These are phyloP conservation scores for Fulica atra DNA, from an alignment of 2,113 vertebrate genomes.

Conservation along the genomic window DNA sequence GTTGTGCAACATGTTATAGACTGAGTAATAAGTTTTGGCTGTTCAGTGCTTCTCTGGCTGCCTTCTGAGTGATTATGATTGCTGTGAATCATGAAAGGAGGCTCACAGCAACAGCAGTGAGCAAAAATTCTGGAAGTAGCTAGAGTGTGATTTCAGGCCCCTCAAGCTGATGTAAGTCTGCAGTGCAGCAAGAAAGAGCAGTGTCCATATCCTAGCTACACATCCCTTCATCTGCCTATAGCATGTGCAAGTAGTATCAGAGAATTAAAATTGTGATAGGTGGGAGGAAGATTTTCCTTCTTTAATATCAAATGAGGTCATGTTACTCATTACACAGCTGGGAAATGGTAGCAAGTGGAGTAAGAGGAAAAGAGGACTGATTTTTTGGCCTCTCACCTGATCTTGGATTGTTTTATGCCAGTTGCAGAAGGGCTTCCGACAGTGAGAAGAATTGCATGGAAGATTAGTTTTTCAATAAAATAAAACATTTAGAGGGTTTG, in stretches of 20 bases:
- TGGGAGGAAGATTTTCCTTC: neutral
- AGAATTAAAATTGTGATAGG: neutral
- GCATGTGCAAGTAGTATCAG: neutral
- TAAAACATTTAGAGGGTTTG: neutral
- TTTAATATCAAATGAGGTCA: neutral
- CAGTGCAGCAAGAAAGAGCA: neutral
- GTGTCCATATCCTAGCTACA: neutral
- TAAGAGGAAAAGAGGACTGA: neutral
- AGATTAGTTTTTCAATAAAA: neutral
- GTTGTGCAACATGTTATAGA: neutral
- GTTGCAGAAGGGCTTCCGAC: neutral
- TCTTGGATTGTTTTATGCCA: neutral
- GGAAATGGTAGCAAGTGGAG: neutral
- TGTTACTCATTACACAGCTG: neutral
- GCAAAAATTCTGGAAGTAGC: neutral
- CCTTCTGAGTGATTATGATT: neutral
- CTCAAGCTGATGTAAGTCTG: neutral
- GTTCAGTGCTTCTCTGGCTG: neutral
- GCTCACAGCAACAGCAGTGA: neutral
- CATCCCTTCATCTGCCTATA: neutral
- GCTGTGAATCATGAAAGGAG: neutral
- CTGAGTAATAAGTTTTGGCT: neutral
- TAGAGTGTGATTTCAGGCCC: neutral
- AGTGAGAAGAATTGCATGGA: neutral
- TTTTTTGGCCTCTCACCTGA: neutral